Percentiles rank a stretch among this genome's conserved stretches.
These are phyloP conservation scores for Myotis findleyi DNA, from an alignment of 2,797 vertebrate genomes.

Conservation along the genomic window DNA sequence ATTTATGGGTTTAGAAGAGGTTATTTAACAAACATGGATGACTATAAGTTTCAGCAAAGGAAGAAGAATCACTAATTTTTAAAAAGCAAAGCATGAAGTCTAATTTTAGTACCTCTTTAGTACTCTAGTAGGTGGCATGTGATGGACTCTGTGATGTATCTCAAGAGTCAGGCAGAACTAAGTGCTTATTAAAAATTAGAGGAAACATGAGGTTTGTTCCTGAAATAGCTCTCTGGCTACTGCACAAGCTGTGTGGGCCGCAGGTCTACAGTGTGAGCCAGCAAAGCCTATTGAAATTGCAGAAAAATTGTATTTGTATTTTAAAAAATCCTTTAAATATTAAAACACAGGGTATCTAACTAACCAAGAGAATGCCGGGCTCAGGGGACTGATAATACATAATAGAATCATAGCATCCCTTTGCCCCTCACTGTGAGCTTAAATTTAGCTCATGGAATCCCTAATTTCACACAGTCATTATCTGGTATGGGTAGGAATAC, in stretches of 20 bases:
- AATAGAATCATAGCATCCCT: neutral
- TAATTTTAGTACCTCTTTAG: constrained; percentile 73
- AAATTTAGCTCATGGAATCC: neutral
- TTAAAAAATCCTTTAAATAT: neutral
- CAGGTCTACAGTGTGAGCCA: neutral
- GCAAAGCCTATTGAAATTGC: neutral
- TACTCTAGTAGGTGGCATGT: constrained; percentile 69
- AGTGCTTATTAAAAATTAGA: constrained; percentile 79
- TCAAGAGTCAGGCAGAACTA: constrained; percentile 58
- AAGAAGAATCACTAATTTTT: constrained; percentile 35
- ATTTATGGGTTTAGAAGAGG: neutral
- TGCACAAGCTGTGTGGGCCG: neutral
- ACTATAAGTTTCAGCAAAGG: constrained; percentile 23
- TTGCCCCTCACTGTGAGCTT: neutral
- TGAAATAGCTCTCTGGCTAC: constrained; percentile 54
- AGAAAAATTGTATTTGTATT: neutral
- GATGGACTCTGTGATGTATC: constrained; percentile 67
- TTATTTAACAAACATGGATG: constrained; percentile 55
- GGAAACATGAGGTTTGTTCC: constrained; percentile 67
- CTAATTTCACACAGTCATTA: neutral
- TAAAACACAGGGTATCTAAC: neutral
- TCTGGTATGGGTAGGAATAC: neutral
- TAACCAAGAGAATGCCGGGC: neutral
- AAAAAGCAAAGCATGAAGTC: constrained; percentile 39
- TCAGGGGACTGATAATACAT: neutral